Base-by-base conservation (phyloP, 2,797 vertebrate species). In the Gallirallus australis region DNA sequence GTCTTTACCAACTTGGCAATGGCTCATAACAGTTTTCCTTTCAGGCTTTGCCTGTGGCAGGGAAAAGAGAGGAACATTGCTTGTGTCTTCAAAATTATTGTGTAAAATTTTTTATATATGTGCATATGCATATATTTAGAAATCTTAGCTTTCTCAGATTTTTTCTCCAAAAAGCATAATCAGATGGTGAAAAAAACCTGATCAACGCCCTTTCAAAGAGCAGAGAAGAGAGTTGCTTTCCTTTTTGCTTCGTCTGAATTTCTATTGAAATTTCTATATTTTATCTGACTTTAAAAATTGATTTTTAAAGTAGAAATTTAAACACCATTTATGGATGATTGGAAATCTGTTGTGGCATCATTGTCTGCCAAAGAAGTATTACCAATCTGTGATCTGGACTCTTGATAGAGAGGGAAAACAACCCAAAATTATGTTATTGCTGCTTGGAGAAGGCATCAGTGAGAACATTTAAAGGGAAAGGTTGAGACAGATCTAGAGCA, bases 1-100 rank as follows among this genome's bases (percentile, higher is more conserved):
- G 52, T 90, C 66, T 90, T 76, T 72, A 72, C 35, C 54, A 52
- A 7, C 56, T 90, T 73, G 86, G 73, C 81, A 86, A 28, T 19
- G 18, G 63, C 50, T 89, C 48, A 15, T 66, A 92, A 82, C 40
- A 76, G 52, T 73, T 84, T 90, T 82, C 53, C 33, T 59, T 60
- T 85, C 68, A 82, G 60, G 84, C 37, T 82, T 93, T 70, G 53
- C 81, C 63, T 0, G 1, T 72, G 53, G 21, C 92, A 89, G 27
- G 45, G 75, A 92, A 77, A 90, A 70, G 39, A 96, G 70, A 82
- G 17, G 80, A 94, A 91, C 70, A 95, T 76, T 95, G 72, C 76
- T 86, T 88, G 18, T 94, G 50, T 93, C 91, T 95, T 93, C 82
- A 95, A 92, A 95, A 86, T 59, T 54, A 61, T 59, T 91, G 65